Evolutionary conservation across 2,797 vertebrate species (phyloP), one percentile per base, ranked within the genome.

Genomic region (Gallinago solitaria): DNA sequence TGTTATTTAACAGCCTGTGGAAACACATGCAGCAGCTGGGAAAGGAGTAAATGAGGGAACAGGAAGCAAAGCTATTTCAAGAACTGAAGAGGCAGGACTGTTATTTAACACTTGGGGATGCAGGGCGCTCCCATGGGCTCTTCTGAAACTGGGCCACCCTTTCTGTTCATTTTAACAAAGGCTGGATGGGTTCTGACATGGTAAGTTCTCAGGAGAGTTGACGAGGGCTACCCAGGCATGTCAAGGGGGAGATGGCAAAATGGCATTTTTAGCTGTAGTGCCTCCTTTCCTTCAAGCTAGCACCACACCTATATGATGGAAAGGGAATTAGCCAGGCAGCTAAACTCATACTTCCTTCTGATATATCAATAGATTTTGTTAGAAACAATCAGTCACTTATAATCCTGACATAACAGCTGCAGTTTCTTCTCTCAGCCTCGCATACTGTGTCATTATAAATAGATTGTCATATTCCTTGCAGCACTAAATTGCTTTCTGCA

Each of bases 401-500:
- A 98, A 97, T 97, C 97, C 97, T 93, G 83, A 90, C 47, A 9
- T 30, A 94, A 96, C 97, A 98, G 97, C 97, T 98, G 97, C 95
- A 84, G 88, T 83, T 98, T 95, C 92, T 94, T 96, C 94, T 97
- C 93, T 81, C 93, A 91, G 81, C 69, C 85, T 89, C 41, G 10
- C 80, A 77, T 83, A 84, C 78, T 88, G 87, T 95, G 95, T 95
- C 95, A 96, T 98, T 97, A 96, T 93, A 65, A 93, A 97, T 97
- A 97, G 97, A 97, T 96, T 97, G 97, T 94, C 96, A 90, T 96
- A 97, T 96, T 96, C 89, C 93, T 95, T 96, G 92, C 89, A 78
- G 76, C 80, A 90, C 91, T 92, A 87, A 94, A 95, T 96, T 92
- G 79, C 78, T 95, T 97, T 98, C 92, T 96, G 73, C 64, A 48